Evolutionary conservation across 1,140 invertebrate species (phyloP).

Genomic region (Brachionus koreanus): DNA sequence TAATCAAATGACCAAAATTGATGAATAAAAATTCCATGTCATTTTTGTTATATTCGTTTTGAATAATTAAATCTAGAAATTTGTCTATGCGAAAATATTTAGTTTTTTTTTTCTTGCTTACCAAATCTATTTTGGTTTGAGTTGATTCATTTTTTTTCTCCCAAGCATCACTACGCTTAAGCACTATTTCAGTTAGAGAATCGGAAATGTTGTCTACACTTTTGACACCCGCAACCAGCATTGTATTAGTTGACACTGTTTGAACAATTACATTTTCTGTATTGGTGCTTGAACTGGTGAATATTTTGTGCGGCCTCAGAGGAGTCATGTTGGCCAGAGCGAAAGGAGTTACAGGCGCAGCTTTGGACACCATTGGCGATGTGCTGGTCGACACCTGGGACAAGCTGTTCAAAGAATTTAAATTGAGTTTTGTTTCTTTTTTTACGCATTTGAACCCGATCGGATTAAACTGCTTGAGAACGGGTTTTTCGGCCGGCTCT

Average conservation of each 20-base stretch:
- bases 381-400: slow-evolving; percentile 18
- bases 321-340: background rate
- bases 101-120: no score
- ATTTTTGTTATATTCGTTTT: background rate
- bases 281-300: slow-evolving; percentile 6
- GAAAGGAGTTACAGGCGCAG: background rate
- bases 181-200: background rate
- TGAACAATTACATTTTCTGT: slow-evolving; percentile 31
- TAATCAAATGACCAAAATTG: background rate
- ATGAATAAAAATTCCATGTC: background rate
- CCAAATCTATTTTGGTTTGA: background rate
- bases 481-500: background rate
- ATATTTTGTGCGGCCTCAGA: background rate
- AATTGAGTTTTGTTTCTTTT: background rate
- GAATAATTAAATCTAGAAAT: background rate
- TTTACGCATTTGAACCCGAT: background rate
- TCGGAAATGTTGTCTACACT: background rate
- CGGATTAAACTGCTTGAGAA: background rate
- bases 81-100: slow-evolving; percentile 4
- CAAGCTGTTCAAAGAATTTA: background rate
- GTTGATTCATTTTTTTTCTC: background rate
- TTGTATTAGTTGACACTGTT: slow-evolving; percentile 18
- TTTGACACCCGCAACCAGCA: background rate
- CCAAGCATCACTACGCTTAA: background rate
- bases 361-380: slow-evolving; percentile 28